Evolutionary conservation across 2,888 invertebrate genomes (phyloP), one percentile per base, ranked within the genome.

Genomic region (Drosophila mimetica): DNA sequence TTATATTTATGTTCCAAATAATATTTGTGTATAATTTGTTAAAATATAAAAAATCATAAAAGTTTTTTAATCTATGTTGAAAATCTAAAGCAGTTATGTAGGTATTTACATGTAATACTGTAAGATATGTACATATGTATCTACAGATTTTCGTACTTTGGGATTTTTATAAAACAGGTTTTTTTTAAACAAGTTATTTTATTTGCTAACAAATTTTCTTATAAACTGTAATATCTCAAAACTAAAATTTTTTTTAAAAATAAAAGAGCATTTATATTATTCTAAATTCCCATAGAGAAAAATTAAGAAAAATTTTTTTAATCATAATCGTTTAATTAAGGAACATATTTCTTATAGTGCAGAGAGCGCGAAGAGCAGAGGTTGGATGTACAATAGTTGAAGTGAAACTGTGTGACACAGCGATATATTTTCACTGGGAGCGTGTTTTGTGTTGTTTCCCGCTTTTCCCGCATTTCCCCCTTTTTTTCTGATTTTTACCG

Each of bases 391-490:
- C 55, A 70, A 60, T 76, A 73, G 63, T 67, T 76, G 34, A 32
- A 41, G 36, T 42, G 20, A 63, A 59, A 72, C 63, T 58, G 64
- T 74, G 58, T 52, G 47, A 67, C 47, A 63, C 37, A 50, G 41
- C 42, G 46, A 30, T 30, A 51, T 60, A 46, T 61, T 34, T 70
- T 70, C 47, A 47, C 16, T 36, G 20, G 16, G 28, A 28, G 65
- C 47, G 22, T 70, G 71, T 69, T 46, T 47, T 52, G 44, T 71
- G 36, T 61, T 28, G 44, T 16, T 22, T 60, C 30, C 46, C 25
- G 48, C 34, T 46, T 51, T 44, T 37, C 22, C 39, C 34, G 37
- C 28, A 11, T 30, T 16, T n/a, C 30, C 63, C 14, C 25, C 32
- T 36, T 51, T 34, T 28, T n/a, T 16, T 18, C 47, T 13, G 16